These are phyloP conservation scores for Nannoperca australis DNA, from an alignment of 2,797 vertebrate species.

Conservation along the genomic window DNA sequence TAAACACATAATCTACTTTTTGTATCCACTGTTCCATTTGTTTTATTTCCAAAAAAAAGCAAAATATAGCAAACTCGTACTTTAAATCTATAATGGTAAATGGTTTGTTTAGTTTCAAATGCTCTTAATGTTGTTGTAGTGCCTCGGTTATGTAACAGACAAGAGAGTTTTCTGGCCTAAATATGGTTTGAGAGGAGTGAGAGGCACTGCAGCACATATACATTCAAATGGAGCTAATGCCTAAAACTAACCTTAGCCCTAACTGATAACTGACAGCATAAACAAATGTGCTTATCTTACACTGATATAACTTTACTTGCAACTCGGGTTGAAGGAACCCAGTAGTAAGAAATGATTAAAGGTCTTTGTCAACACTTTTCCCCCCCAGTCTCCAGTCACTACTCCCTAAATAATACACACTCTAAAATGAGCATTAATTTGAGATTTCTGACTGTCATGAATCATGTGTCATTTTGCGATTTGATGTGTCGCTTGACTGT, in stretches of 20 bases:
- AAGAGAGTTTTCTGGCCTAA: neutral
- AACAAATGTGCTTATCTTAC: conserved; percentile 6
- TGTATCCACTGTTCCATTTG: neutral
- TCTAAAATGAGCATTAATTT: neutral
- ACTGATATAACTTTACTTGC: neutral
- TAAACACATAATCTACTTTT: conserved; percentile 21
- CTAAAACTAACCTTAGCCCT: neutral
- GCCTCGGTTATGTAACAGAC: neutral
- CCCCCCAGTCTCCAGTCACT: neutral
- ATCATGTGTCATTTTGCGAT: neutral
- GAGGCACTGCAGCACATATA: neutral
- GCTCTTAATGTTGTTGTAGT: neutral
- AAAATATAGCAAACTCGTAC: neutral
- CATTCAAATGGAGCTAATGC: conserved; percentile 3
- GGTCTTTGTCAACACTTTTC: neutral
- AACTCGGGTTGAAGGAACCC: neutral
- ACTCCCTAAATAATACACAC: neutral
- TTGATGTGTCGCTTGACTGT: neutral
- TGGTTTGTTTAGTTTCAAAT: neutral
- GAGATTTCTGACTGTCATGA: neutral
- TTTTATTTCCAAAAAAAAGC: neutral
- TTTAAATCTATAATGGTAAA: neutral
- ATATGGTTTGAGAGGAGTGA: neutral
- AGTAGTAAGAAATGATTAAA: neutral
- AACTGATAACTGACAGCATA: neutral